These are phyloP conservation scores for Urocolius indicus DNA, from an alignment of 2,113 vertebrate genomes.

Conservation along the genomic window DNA sequence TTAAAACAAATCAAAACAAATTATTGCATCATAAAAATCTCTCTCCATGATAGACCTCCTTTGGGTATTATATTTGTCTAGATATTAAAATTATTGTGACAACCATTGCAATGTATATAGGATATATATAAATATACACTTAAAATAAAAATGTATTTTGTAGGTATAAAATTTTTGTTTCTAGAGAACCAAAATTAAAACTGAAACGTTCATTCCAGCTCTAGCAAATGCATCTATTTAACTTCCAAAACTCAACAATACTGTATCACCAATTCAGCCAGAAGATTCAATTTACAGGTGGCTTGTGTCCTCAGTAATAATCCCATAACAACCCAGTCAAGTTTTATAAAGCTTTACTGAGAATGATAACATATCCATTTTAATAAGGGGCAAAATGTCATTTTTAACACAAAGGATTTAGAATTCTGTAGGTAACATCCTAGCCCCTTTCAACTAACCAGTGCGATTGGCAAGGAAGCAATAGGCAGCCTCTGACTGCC, in stretches of 20 bases:
- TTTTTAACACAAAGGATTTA: conserved; percentile 32
- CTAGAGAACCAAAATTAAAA: not conserved
- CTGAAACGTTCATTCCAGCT: not conserved
- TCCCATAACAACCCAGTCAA: not conserved
- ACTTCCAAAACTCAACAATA: not conserved
- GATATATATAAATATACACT: not conserved
- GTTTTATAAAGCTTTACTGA: not conserved
- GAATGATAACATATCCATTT: conserved; percentile 27
- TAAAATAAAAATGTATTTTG: not conserved
- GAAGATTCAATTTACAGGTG: not conserved
- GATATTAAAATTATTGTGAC: not conserved
- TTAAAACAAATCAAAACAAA: not conserved
- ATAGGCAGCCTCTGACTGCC: not conserved
- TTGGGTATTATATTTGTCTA: not conserved
- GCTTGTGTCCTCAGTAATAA: conserved; percentile 6
- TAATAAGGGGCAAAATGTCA: not conserved
- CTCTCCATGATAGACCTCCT: not conserved
- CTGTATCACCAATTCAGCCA: conserved; percentile 25
- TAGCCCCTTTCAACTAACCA: not conserved
- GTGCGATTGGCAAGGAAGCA: not conserved
- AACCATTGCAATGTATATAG: not conserved
- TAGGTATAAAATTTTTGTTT: not conserved
- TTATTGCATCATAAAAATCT: not conserved
- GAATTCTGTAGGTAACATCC: not conserved
- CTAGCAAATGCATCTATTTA: not conserved